A percentile compares a stretch with the other conserved stretches of the same genome.
Evolutionary conservation across 2,113 vertebrate genomes (phyloP).

Genomic region (Austrofundulus limnaeus): DNA sequence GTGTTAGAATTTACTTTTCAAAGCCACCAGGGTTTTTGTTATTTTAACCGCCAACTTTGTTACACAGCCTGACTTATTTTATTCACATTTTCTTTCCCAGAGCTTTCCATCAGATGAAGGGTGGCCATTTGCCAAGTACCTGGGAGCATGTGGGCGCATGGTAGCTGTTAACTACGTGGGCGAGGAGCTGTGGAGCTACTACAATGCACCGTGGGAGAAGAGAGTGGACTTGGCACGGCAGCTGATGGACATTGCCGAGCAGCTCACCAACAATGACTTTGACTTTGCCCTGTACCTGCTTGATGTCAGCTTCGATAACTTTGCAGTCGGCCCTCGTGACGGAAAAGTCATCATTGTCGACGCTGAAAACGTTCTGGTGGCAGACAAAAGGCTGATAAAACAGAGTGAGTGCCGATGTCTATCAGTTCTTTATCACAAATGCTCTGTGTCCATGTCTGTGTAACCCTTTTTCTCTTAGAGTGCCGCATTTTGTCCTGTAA

Average conservation of each 20-base stretch:
- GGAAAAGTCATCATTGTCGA: conserved; percentile 98
- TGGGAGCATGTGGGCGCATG: conserved; percentile 96
- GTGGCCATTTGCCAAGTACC: conserved; percentile 97
- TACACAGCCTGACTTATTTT: conserved; percentile 24
- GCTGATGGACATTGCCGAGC: conserved; percentile 97
- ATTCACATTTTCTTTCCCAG: conserved; percentile 71
- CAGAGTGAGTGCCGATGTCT: conserved; percentile 86
- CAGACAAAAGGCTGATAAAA: conserved; percentile 95
- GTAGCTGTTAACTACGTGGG: conserved; percentile 98
- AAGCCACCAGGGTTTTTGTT: conserved; percentile 9
- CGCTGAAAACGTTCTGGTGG: conserved; percentile 97
- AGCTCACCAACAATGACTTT: conserved; percentile 99
- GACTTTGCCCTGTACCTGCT: conserved; percentile 99
- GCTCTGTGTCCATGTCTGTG: neutral
- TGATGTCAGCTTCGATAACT: conserved; percentile 99
- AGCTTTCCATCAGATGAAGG: conserved; percentile 98
- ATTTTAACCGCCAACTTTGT: conserved; percentile 13
- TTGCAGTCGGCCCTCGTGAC: conserved; percentile 94
- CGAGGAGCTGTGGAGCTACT: conserved; percentile 98
- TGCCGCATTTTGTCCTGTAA: neutral
- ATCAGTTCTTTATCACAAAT: neutral
- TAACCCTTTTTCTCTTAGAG: conserved; percentile 5
- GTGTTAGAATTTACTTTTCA: conserved; percentile 24
- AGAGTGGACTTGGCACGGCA: conserved; percentile 95
- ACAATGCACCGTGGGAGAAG: conserved; percentile 94